phyloP scores from a whole-genome alignment of 2,113 vertebrate genomes.

The Triplophysa rosa region DNA sequence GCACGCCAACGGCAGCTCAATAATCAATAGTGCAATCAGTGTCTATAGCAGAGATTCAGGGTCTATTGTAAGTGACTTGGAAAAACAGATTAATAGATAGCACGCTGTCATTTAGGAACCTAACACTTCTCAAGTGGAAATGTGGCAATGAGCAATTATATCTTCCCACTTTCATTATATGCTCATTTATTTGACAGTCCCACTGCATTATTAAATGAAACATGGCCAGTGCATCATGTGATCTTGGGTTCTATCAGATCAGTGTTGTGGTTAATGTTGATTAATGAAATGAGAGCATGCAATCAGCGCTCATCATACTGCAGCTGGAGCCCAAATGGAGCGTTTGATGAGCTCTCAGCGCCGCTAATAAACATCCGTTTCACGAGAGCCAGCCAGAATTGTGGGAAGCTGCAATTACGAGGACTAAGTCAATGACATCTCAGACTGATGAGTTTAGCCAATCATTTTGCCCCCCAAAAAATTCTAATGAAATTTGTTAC shows the following conservation, averaged over 20 bases:
- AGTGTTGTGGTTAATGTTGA: constrained; percentile 29
- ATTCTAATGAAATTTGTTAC: background rate
- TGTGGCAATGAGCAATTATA: background rate
- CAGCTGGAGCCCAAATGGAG: constrained; percentile 22
- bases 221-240: background rate
- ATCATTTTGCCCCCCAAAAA: background rate
- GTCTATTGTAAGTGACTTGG: background rate
- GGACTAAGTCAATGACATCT: background rate
- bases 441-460: background rate
- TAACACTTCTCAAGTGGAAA: constrained; percentile 3
- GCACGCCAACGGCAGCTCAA: background rate
- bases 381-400: background rate
- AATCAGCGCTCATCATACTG: constrained; percentile 26
- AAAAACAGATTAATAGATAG: constrained; percentile 2
- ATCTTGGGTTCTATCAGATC: constrained; percentile 12
- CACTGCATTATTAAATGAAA: constrained; percentile 22
- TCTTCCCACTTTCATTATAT: constrained; percentile 9
- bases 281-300: constrained; percentile 26
- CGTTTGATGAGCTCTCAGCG: constrained; percentile 17
- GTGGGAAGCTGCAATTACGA: constrained; percentile 7
- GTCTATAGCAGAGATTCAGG: background rate
- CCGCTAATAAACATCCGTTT: constrained; percentile 13
- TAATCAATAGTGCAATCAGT: background rate
- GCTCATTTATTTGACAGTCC: constrained; percentile 27
- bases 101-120: constrained; percentile 7